A percentile compares a stretch with the other conserved stretches of the same genome.
Conservation (phyloP, 2,888 invertebrate species). For the Spilosoma lubricipeda region DNA sequence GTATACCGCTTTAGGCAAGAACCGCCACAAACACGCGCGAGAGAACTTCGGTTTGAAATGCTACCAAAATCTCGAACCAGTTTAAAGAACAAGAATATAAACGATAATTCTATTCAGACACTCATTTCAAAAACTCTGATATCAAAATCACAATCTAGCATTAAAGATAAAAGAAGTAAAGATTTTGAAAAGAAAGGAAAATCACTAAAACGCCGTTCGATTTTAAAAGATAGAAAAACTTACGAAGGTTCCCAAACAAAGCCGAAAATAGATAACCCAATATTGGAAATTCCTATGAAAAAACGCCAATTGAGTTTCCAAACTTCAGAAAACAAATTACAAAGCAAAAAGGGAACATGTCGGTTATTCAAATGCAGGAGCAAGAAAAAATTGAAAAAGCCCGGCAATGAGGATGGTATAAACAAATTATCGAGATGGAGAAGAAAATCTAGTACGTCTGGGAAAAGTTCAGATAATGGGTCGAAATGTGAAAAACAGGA, state of each 20-base stretch:
- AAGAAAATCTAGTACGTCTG: slow-evolving; percentile 7
- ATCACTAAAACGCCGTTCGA: not conserved
- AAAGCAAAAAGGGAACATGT: slow-evolving; percentile 5
- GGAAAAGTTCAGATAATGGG: slow-evolving; percentile 1
- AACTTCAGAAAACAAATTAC: slow-evolving; percentile 14
- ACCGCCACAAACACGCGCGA: not conserved
- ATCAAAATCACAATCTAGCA: slow-evolving; percentile 1
- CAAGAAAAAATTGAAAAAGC: not conserved
- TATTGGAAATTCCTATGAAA: not conserved
- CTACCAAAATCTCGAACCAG: not conserved
- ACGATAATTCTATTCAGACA: not conserved
- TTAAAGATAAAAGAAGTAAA: not conserved
- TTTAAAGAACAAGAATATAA: slow-evolving; percentile 4
- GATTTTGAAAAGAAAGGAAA: not conserved
- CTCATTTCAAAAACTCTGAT: not conserved
- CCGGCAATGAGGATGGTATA: not conserved
- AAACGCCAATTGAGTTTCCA: slow-evolving; percentile 1
- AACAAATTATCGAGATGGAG: not conserved
- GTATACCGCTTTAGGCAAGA: not conserved
- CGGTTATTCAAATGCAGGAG: slow-evolving; percentile 9
- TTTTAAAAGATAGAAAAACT: slow-evolving; percentile 9
- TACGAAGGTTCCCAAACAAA: not conserved
- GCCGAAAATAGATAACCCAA: not conserved
- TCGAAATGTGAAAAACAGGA: not conserved
- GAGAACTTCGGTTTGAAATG: slow-evolving; percentile 10